Percentiles rank a stretch among this genome's conserved stretches.
These are phyloP conservation scores for Sprattus sprattus DNA, from an alignment of 2,113 vertebrate species.

Conservation along the genomic window DNA sequence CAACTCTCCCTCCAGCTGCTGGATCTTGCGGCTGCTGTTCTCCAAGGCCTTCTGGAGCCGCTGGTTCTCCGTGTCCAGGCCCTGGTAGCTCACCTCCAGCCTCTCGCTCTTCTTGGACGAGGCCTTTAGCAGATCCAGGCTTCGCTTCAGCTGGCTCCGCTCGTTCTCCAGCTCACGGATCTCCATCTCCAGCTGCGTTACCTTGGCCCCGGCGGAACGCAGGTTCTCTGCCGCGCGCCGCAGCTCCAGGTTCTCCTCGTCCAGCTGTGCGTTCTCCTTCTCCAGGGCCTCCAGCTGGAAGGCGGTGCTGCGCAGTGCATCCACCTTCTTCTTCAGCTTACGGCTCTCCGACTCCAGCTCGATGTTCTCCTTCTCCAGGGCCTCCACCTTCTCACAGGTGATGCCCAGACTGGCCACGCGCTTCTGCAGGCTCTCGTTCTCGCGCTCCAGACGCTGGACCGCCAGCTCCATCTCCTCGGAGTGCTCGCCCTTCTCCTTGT, in stretches of 20 bases:
- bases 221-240: conserved; percentile 84
- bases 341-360: conserved; percentile 88
- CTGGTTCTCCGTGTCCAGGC: conserved; percentile 96
- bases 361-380: conserved; percentile 89
- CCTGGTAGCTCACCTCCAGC: conserved; percentile 94
- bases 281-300: conserved; percentile 90
- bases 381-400: conserved; percentile 88
- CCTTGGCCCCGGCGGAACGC: conserved; percentile 82
- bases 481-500: conserved; percentile 89
- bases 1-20: conserved; percentile 89
- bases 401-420: conserved; percentile 87
- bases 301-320: conserved; percentile 83
- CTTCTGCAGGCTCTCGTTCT: conserved; percentile 91
- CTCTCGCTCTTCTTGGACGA: conserved; percentile 92
- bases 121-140: conserved; percentile 89
- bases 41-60: conserved; percentile 93
- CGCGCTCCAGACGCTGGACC: conserved; percentile 82
- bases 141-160: conserved; percentile 86
- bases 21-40: conserved; percentile 95
- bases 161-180: conserved; percentile 93
- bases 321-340: conserved; percentile 88
- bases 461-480: conserved; percentile 88
- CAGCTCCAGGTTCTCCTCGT: conserved; percentile 90
- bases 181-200: conserved; percentile 87
- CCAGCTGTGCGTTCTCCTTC: conserved; percentile 92